Evolutionary conservation across 2,888 invertebrate species (phyloP).

Genomic region (Poecilus cupreus): DNA sequence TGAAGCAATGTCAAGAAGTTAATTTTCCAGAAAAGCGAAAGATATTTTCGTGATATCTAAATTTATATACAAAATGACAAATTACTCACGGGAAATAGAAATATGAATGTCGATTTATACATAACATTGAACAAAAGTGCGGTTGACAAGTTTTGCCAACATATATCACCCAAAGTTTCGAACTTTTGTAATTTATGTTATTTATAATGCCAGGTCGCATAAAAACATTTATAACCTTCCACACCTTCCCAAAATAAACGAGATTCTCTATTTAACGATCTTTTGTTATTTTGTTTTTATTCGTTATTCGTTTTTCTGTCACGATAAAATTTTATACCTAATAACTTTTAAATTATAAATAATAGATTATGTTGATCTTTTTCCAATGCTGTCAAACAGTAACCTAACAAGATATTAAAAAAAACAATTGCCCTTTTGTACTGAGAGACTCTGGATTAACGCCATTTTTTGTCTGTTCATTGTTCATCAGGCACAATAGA

Average conservation of each 20-base stretch:
- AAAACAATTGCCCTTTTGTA: too few species aligned
- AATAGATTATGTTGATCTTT: background rate
- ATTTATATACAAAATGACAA: constrained; percentile 46
- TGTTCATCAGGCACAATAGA: background rate
- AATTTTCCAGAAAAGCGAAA: constrained; percentile 15
- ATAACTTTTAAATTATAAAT: background rate
- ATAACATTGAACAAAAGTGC: constrained; percentile 40
- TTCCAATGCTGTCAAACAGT: too few species aligned
- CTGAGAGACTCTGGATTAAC: too few species aligned
- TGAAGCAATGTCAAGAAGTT: background rate
- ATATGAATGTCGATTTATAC: constrained; percentile 49
- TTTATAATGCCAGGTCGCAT: constrained; percentile 34
- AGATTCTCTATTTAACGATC: constrained; percentile 23
- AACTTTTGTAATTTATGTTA: constrained; percentile 50
- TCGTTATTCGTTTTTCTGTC: background rate
- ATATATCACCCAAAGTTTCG: constrained; percentile 40
- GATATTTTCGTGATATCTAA: constrained; percentile 37
- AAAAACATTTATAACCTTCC: constrained; percentile 35
- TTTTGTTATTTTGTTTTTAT: constrained; percentile 15
- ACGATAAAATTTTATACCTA: background rate
- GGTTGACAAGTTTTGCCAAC: constrained; percentile 43
- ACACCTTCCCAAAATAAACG: constrained; percentile 35
- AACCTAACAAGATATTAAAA: too few species aligned
- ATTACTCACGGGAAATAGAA: constrained; percentile 37
- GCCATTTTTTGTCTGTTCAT: too few species aligned